These are phyloP conservation scores for Gambelia wislizenii DNA, from an alignment of 2,797 vertebrate genomes.

Conservation along the genomic window DNA sequence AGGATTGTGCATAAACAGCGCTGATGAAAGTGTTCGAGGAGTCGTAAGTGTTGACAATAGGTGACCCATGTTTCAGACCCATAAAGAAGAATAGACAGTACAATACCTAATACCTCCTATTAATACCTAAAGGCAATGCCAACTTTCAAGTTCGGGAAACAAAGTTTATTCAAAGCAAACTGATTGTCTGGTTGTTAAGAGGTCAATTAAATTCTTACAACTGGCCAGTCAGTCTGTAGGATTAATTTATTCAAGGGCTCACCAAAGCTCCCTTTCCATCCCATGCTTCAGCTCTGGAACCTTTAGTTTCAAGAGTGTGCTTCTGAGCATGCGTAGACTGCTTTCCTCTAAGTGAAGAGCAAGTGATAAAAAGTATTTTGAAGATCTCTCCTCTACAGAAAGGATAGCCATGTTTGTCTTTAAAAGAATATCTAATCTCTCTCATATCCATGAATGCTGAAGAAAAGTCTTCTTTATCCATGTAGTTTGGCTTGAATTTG, in stretches of 20 bases:
- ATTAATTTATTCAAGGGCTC: not conserved
- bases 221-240: not conserved
- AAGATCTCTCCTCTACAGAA: not conserved
- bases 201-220: not conserved
- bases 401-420: not conserved
- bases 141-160: not conserved
- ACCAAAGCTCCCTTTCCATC: not conserved
- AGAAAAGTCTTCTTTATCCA: not conserved
- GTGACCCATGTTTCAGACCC: too few species aligned
- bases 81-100: too few species aligned
- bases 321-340: not conserved
- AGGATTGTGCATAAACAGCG: too few species aligned
- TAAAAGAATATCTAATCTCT: not conserved
- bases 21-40: too few species aligned
- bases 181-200: not conserved
- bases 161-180: too few species aligned
- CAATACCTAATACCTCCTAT: too few species aligned
- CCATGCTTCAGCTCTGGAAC: not conserved
- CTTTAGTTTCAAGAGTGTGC: not conserved
- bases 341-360: not conserved
- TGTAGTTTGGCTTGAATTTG: not conserved
- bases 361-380: not conserved
- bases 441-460: not conserved
- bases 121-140: not conserved
- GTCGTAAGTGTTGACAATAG: too few species aligned